Percentiles rank a stretch among this genome's conserved stretches.
These are phyloP conservation scores for Sarcophaga caerulescens DNA, from an alignment of 2,888 invertebrate genomes.

Conservation along the genomic window DNA sequence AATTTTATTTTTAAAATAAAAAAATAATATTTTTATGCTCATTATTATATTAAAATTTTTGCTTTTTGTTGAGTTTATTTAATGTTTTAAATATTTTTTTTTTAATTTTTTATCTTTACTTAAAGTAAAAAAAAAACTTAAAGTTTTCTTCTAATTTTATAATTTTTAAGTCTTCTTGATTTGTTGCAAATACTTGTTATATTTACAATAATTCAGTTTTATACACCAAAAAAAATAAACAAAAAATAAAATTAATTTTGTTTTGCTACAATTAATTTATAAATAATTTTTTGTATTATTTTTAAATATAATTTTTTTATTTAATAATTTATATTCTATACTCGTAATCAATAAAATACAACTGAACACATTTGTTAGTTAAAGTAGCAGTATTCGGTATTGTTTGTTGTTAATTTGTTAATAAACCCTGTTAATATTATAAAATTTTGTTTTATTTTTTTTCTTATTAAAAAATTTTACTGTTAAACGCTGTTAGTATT, in stretches of 20 bases:
- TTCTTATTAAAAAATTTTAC: background rate
- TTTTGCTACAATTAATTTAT: background rate
- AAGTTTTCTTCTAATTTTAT: slow-evolving; percentile 32
- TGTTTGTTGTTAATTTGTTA: slow-evolving; percentile 44
- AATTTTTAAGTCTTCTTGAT: slow-evolving; percentile 58
- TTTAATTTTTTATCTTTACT: background rate
- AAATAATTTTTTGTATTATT: background rate
- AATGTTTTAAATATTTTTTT: background rate
- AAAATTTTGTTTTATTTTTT: no score
- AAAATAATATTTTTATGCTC: no score
- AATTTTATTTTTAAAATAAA: background rate
- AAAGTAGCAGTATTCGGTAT: slow-evolving; percentile 52
- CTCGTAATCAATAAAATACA: slow-evolving; percentile 37
- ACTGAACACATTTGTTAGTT: slow-evolving; percentile 64
- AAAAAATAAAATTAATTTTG: background rate
- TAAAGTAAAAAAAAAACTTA: slow-evolving; percentile 48
- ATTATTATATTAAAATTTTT: no score
- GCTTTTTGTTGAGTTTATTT: background rate
- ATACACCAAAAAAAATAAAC: no score
- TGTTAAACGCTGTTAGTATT: slow-evolving; percentile 15
- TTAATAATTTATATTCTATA: slow-evolving; percentile 32
- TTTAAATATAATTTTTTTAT: slow-evolving; percentile 34
- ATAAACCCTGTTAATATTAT: slow-evolving; percentile 53
- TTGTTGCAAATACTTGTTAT: slow-evolving; percentile 22
- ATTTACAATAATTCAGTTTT: slow-evolving; percentile 39